Evolutionary conservation across 64 coral and sea anemone species (phyloP), one percentile per base, ranked within the genome.

Genomic region (Astreopora myriophthalma): DNA sequence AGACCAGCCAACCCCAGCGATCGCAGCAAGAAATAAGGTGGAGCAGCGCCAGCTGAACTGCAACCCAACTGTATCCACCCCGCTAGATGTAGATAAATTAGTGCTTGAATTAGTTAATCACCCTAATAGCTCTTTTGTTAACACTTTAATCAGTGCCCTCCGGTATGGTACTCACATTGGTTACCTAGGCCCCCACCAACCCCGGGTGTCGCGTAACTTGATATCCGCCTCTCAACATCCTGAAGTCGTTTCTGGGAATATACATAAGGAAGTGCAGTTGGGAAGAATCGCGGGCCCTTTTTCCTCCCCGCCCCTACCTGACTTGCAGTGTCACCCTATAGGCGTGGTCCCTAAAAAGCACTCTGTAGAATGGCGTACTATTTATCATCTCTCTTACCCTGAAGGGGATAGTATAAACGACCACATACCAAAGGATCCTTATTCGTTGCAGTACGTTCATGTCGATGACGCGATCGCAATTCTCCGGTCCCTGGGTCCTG

Each of bases 401-500:
- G 74, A 76, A 26, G 0, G 74, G 22, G 30, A 40, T 37, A 76
- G 36, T 49, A 16, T 37, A 42, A 76, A 76, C 13, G 74, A 76
- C n/a, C 35, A 49, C 34, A 76, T 76, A 3, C 34, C 74, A 20
- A 76, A 76, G 44, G 74, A 76, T 26, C 30, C 74, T 37, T 37
- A 37, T 49, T 76, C 74, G 2, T 26, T 76, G 16, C 30, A 76
- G 36, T 76, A 76, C 14, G 74, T 76, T 8, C 17, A 12, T n/a
- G 74, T 76, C 5, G 74, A 76, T 48, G 74, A 76, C 74, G 34
- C 74, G 17, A 76, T 76, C 44, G 44, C 35, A 38, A 76, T 76
- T 29, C 30, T 76, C 14, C 14, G 35, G 34, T 75, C 40, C 40
- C 40, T 44, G 40, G 40, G 40, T 44, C 40, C 40, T 44, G 40